These are phyloP conservation scores for Parotia lawesii DNA, from an alignment of 2,113 vertebrate genomes.

Conservation along the genomic window DNA sequence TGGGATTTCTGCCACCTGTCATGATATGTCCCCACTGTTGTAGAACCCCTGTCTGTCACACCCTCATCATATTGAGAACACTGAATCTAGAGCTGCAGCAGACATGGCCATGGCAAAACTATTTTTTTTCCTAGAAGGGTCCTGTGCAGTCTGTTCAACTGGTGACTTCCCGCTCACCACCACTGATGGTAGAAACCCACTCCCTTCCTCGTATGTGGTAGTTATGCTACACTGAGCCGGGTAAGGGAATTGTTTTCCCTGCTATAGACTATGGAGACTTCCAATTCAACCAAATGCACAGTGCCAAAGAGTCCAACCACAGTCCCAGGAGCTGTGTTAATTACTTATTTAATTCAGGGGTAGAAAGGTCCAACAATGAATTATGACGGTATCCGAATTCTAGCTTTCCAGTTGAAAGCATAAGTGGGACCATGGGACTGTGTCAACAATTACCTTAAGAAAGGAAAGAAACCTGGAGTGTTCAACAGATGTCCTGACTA, in stretches of 20 bases:
- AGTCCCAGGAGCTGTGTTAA: neutral
- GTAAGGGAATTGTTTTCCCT: neutral
- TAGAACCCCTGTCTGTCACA: neutral
- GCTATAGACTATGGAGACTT: neutral
- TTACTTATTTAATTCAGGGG: neutral
- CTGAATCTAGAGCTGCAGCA: neutral
- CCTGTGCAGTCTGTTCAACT: neutral
- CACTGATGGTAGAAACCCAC: neutral
- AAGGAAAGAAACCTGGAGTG: neutral
- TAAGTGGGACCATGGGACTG: constrained; percentile 32
- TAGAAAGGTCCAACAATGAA: constrained; percentile 31
- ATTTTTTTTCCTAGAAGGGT: neutral
- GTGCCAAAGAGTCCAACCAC: neutral
- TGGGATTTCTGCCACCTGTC: neutral
- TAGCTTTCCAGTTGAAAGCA: constrained; percentile 23
- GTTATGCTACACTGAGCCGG: neutral
- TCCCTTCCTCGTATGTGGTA: neutral
- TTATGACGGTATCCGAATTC: constrained; percentile 18
- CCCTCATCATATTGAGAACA: accelerated
- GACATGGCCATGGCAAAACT: neutral
- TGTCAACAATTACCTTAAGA: constrained; percentile 51
- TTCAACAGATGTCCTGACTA: constrained; percentile 61
- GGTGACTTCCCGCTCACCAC: neutral
- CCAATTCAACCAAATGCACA: neutral
- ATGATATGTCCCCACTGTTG: neutral